Percentiles rank a stretch among this genome's conserved stretches.
phyloP scores from a whole-genome alignment of 2,797 vertebrate species.

The Enteromius anoplus region DNA sequence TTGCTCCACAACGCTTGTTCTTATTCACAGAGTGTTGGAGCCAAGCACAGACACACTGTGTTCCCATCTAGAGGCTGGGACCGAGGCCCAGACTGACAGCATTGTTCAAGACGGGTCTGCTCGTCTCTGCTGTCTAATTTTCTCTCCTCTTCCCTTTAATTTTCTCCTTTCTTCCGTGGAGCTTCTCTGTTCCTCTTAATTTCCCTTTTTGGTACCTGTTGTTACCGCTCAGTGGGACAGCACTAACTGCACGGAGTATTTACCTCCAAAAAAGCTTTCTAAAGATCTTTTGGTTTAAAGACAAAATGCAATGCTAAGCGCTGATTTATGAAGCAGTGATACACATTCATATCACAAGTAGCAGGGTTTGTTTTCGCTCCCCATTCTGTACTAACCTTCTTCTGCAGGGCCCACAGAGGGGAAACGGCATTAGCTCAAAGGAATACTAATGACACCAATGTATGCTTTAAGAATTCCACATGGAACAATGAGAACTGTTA shows the following conservation, averaged over 20 bases:
- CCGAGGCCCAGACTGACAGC: slow-evolving; percentile 25
- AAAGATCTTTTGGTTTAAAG: slow-evolving; percentile 6
- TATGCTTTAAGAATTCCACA: slow-evolving; percentile 53
- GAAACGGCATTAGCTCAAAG: slow-evolving; percentile 60
- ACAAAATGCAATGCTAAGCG: slow-evolving; percentile 4
- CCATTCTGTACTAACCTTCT: slow-evolving; percentile 54
- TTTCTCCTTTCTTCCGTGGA: slow-evolving; percentile 62
- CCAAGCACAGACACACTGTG: slow-evolving; percentile 49
- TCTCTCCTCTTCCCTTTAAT: slow-evolving; percentile 1
- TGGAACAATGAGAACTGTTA: slow-evolving; percentile 10
- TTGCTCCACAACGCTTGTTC: slow-evolving; percentile 49
- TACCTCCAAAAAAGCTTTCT: slow-evolving; percentile 20
- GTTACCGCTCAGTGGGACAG: slow-evolving; percentile 22
- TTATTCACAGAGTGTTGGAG: slow-evolving; percentile 52
- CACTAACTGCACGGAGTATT: background rate
- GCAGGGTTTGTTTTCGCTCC: slow-evolving; percentile 38
- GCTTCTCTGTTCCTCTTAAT: slow-evolving; percentile 40
- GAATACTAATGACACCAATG: slow-evolving; percentile 77
- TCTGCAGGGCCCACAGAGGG: slow-evolving; percentile 47
- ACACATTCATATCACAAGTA: slow-evolving; percentile 34
- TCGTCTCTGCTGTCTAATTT: slow-evolving; percentile 38
- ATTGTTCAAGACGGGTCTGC: slow-evolving; percentile 40
- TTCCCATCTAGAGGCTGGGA: slow-evolving; percentile 45
- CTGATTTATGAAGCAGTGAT: slow-evolving; percentile 26
- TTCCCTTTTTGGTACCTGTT: slow-evolving; percentile 30